Base-by-base conservation (phyloP, 92 coral and sea anemone species). In the Blastomussa wellsi region DNA sequence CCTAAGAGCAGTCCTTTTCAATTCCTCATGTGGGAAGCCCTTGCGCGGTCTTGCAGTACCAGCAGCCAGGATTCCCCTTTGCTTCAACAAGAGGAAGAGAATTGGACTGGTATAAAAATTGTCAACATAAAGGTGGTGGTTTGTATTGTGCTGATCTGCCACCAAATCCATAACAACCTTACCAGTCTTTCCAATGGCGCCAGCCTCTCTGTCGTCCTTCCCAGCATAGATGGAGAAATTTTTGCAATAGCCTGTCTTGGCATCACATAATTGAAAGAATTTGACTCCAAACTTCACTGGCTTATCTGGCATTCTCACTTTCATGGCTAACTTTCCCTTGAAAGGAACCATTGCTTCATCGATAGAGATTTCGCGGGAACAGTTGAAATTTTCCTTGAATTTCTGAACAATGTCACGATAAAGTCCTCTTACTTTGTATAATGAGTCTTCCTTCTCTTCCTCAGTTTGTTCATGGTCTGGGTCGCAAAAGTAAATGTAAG, bases 281-380 rank as follows among this genome's bases (percentile, higher is more conserved):
- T 86, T 86, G 0, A 86, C 81, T 37, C 92, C 86, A 74, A 78
- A 85, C 72, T 89, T 89, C 38, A 84, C 78, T 28, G 90, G 92
- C 82, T 86, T 89, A 69, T 85, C 86, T 15, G 92, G 90, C 92
- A 85, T 89, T 74, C 82, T 57, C n/a, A 87, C 90, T 35, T 79
- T 79, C 1, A 79, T 79, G 36, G 83, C 10, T 15, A 86, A 35
- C 71, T 51, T 86, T 17, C 89, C 85, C 68, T 86, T 86, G 89
- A 86, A 79, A 32, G 84, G 84, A 53, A 78, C 55, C 85, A 86
- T 78, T 2, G 84, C 79, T 39, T 79, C 85, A 35, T 88, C 87
- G 6, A 82, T 69, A 8, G 87, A 88, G 62, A 88, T 82, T 55
- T 87, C 74, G 44, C 47, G 68, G 39, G 67, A 15, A 41, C 87